A percentile compares a stretch with the other conserved stretches of the same genome.
phyloP scores from a whole-genome alignment of 2,888 invertebrate genomes.

The Melinopterus prodromus region DNA sequence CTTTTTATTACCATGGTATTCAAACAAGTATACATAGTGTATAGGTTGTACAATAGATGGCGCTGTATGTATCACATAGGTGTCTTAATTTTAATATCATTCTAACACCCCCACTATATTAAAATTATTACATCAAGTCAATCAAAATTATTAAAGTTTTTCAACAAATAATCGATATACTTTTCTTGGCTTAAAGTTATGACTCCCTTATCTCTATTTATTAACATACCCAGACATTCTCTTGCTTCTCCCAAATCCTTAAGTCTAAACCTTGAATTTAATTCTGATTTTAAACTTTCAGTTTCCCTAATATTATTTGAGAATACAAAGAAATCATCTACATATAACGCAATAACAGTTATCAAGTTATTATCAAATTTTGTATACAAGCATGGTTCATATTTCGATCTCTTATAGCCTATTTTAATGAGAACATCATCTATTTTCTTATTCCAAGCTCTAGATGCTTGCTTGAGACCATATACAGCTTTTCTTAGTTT shows the following conservation, averaged over 20 bases:
- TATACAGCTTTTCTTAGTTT: constrained; percentile 26
- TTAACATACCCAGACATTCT: constrained; percentile 29
- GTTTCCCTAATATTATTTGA: constrained; percentile 39
- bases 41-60: neutral
- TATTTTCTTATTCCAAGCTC: constrained; percentile 40
- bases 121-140: constrained; percentile 22
- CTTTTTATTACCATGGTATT: neutral
- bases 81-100: constrained; percentile 10
- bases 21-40: neutral
- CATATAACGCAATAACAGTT: constrained; percentile 43
- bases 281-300: constrained; percentile 36
- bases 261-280: constrained; percentile 40
- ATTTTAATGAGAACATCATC: constrained; percentile 35
- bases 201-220: no score
- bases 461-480: constrained; percentile 39
- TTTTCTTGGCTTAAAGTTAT: no score
- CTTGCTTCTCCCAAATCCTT: constrained; percentile 30
- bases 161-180: no score
- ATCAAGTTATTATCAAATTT: constrained; percentile 33
- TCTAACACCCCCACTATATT: constrained; percentile 26
- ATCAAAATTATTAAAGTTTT: no score
- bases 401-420: constrained; percentile 39
- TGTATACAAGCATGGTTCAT: constrained; percentile 41
- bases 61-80: neutral
- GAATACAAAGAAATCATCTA: constrained; percentile 46